Evolutionary conservation across 2,113 vertebrate genomes (phyloP).

Genomic region (Helogale parvula): DNA sequence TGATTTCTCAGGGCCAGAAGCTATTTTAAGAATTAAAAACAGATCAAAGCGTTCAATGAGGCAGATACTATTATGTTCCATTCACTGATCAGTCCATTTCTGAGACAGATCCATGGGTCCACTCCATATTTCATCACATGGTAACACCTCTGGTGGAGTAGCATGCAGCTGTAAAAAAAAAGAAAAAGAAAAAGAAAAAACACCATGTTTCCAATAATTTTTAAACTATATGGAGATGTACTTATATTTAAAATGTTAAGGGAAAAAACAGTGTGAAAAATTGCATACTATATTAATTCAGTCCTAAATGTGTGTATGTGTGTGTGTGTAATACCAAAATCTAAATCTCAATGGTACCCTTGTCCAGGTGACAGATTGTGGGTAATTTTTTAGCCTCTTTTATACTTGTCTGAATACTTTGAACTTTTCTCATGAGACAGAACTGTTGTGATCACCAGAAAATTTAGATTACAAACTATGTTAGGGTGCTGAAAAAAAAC

Average conservation of each 20-base stretch:
- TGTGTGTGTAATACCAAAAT: background rate
- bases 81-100: background rate
- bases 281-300: background rate
- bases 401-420: background rate
- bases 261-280: background rate
- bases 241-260: background rate
- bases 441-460: background rate
- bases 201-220: background rate
- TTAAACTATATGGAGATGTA: background rate
- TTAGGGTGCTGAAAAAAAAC: background rate
- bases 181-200: background rate
- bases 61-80: background rate
- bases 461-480: background rate
- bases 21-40: background rate
- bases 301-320: background rate
- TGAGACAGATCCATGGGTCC: background rate
- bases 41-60: background rate
- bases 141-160: background rate
- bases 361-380: background rate
- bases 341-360: constrained; percentile 5
- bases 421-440: constrained; percentile 10
- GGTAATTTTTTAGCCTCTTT: background rate
- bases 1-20: background rate
- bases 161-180: background rate
- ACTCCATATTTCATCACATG: background rate